Evolutionary conservation across 2,888 invertebrate genomes (phyloP), one percentile per base, ranked within the genome.

Genomic region (Didymodactylos carnosus): DNA sequence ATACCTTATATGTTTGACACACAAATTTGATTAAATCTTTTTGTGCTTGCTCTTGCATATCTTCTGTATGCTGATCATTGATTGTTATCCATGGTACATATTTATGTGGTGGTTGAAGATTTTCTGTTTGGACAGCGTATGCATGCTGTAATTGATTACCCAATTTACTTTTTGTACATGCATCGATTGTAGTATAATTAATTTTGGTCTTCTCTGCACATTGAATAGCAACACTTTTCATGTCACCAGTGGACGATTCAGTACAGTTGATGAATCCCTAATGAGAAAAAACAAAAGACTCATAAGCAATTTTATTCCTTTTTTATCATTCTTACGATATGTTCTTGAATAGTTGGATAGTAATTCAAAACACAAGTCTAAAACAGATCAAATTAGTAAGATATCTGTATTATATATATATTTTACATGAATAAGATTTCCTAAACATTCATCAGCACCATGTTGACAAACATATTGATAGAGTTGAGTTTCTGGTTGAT

Each of bases 51-150:
- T 77, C 72, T 73, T 81, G 76, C 39, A 81, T 79, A 8, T 77
- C 76, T 69, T 80, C 80, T 25, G 80, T 80, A 73, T 81, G 81
- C 8, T 79, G 78, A 76, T 81, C 82, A 78, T 82, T 82, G 0
- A 82, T 74, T 11, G 80, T 80, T 49, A 82, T 78, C 82, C 82
- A 82, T 16, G 82, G 82, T 8, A 82, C 82, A 77, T 79, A 82
- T 72, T 78, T 70, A 75, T 81, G 82, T 1, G 77, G 76, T 25
- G 82, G 82, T 1, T 78, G 72, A 7, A 82, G 77, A 2, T 78
- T 78, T 11, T 79, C 77, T 7, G 82, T 83, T 51, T 77, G 75
- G 27, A 77, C 62, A 0, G 81, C 82, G 81, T 82, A 82, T 76
- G 78, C 49, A 75, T 83, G 82, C 77, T 82, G 80, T 14, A 81